Evolutionary conservation across 2,888 invertebrate species (phyloP).

Genomic region (Andrena bicolor): DNA sequence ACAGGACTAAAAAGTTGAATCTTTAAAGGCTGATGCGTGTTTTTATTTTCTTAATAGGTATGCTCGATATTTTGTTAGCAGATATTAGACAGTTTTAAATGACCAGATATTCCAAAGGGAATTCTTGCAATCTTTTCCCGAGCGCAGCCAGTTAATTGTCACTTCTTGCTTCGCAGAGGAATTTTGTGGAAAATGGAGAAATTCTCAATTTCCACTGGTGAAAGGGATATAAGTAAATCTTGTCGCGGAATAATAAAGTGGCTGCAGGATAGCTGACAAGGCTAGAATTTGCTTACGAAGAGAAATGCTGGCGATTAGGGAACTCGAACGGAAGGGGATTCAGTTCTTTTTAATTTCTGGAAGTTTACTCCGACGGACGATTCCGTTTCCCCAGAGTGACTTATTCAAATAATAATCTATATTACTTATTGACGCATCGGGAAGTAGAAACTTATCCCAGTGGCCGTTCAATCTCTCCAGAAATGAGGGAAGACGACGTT

Average conservation of each 20-base stretch:
- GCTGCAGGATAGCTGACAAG: conserved; percentile 28
- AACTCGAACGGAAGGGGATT: conserved; percentile 10
- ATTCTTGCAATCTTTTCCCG: neutral
- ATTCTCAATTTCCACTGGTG: neutral
- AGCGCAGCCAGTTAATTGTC: conserved; percentile 4
- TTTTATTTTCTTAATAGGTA: neutral
- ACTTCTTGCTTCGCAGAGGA: neutral
- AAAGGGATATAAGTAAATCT: conserved; percentile 20
- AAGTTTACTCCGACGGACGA: conserved; percentile 26
- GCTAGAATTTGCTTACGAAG: conserved; percentile 36
- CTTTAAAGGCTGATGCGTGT: too few relatives aligned
- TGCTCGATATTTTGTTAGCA: neutral
- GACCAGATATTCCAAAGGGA: neutral
- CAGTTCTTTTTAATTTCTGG: conserved; percentile 44
- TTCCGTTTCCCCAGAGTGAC: conserved; percentile 14
- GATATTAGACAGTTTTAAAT: neutral
- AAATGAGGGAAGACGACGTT: conserved; percentile 22
- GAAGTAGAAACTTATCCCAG: conserved; percentile 48
- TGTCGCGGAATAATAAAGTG: conserved; percentile 35
- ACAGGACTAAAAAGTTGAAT: neutral
- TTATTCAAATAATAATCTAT: conserved; percentile 57
- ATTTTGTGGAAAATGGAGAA: neutral
- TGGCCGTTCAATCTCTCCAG: conserved; percentile 46
- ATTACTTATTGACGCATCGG: conserved; percentile 55
- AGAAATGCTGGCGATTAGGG: conserved; percentile 39